Evolutionary conservation across 1,140 invertebrate genomes (phyloP).

Genomic region (Drosophila orena): DNA sequence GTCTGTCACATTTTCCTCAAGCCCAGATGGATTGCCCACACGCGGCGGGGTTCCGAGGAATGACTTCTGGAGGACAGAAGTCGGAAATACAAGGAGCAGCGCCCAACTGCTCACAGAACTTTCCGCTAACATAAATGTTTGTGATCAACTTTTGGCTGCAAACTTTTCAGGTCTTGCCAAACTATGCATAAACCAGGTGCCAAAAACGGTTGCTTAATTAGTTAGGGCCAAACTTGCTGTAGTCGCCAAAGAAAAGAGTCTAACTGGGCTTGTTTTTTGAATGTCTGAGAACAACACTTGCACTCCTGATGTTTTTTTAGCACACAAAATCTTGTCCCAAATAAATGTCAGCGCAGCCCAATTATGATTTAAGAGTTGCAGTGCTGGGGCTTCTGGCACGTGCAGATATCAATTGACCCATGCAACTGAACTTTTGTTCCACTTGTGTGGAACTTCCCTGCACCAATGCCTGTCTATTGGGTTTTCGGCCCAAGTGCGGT

Average conservation of each 20-base stretch:
- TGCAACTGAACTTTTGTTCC: slow-evolving; percentile 19
- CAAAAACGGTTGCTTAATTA: slow-evolving; percentile 68
- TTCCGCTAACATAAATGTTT: slow-evolving; percentile 29
- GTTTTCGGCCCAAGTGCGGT: slow-evolving; percentile 43
- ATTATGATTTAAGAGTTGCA: background rate
- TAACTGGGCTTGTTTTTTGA: slow-evolving; percentile 19
- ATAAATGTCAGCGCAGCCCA: background rate
- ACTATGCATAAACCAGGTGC: slow-evolving; percentile 58
- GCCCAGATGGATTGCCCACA: slow-evolving; percentile 12
- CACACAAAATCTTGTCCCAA: background rate
- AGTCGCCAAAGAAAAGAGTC: slow-evolving; percentile 6
- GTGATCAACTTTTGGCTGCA: slow-evolving; percentile 48
- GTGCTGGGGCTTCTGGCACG: background rate
- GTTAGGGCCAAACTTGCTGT: slow-evolving; percentile 27
- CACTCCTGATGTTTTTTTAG: background rate
- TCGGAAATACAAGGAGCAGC: background rate
- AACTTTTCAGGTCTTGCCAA: slow-evolving; percentile 49
- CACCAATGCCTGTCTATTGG: slow-evolving; percentile 11
- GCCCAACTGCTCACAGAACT: slow-evolving; percentile 15
- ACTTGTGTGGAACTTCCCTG: background rate
- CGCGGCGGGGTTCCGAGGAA: background rate
- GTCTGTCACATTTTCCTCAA: slow-evolving; percentile 34
- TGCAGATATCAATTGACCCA: background rate
- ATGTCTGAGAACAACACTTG: background rate
- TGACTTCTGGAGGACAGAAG: slow-evolving; percentile 2